Percentiles rank a stretch among this genome's conserved stretches.
phyloP scores from a whole-genome alignment of 2,888 invertebrate species.

The Chaitophorus viminalis region DNA sequence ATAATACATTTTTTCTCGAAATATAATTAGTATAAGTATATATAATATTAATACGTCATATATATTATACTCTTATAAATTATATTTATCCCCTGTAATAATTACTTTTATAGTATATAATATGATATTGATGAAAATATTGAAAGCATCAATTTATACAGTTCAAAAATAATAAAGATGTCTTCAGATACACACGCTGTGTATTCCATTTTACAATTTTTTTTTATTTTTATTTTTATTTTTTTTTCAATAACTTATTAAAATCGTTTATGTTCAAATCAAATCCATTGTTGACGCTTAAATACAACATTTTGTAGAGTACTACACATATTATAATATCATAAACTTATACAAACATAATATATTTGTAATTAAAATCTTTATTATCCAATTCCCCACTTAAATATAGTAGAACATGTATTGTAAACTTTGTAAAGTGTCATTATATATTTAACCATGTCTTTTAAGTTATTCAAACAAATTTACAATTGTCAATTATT shows the following conservation, averaged over 20 bases:
- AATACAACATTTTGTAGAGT: not conserved
- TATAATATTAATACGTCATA: no score
- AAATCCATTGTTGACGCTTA: not conserved
- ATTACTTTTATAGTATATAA: no score
- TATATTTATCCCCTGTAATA: no score
- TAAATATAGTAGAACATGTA: not conserved
- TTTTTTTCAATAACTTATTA: not conserved
- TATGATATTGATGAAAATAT: no score
- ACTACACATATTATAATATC: not conserved
- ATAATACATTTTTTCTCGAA: no score
- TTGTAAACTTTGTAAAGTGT: not conserved
- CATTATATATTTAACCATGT: not conserved
- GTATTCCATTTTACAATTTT: no score
- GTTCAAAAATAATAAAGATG: no score
- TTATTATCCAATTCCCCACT: constrained; percentile 24
- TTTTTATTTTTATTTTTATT: no score
- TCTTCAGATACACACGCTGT: no score
- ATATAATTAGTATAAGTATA: no score
- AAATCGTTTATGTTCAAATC: not conserved
- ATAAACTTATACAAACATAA: not conserved
- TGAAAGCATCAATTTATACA: no score
- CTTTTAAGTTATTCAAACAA: constrained; percentile 18
- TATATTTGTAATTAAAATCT: constrained; percentile 11
- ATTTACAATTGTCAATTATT: not conserved
- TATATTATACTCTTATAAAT: no score